Evolutionary conservation across 2,113 vertebrate genomes (phyloP).

Genomic region (Aramus guarauna): DNA sequence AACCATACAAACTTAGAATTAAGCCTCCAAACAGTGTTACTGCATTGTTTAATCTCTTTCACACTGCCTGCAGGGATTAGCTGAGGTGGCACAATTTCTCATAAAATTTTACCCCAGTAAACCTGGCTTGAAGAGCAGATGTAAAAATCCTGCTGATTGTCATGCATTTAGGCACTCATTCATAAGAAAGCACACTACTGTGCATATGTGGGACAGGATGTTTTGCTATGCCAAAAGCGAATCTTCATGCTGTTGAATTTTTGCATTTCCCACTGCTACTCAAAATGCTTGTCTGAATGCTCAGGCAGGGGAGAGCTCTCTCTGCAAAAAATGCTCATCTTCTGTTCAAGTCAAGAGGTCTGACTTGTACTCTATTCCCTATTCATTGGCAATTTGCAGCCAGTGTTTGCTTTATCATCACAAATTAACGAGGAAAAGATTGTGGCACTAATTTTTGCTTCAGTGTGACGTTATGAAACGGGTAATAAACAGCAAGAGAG

Average conservation of each 20-base stretch:
- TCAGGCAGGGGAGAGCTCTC: constrained; percentile 17
- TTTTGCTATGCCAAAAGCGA: constrained; percentile 35
- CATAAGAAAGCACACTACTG: constrained; percentile 42
- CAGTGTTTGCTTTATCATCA: constrained; percentile 36
- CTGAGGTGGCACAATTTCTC: constrained; percentile 34
- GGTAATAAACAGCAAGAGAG: constrained; percentile 25
- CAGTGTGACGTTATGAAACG: neutral
- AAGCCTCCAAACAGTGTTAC: neutral
- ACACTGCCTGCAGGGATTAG: neutral
- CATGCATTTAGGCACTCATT: constrained; percentile 53
- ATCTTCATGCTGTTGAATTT: constrained; percentile 64
- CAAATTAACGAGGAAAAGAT: constrained; percentile 39
- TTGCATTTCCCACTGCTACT: constrained; percentile 69
- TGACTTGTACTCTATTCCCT: constrained; percentile 8
- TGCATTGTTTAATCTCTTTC: constrained; percentile 16
- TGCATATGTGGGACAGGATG: constrained; percentile 7
- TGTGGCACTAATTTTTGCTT: constrained; percentile 58
- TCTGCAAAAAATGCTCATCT: constrained; percentile 40
- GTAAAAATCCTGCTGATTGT: constrained; percentile 26
- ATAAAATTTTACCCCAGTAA: constrained; percentile 51
- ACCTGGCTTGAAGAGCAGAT: constrained; percentile 21
- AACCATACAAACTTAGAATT: neutral
- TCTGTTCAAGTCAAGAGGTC: constrained; percentile 60
- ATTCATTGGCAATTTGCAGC: constrained; percentile 66
- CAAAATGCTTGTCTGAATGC: constrained; percentile 61